phyloP scores from a whole-genome alignment of 1,140 invertebrate genomes.

The Acyrthosiphon pisum region DNA sequence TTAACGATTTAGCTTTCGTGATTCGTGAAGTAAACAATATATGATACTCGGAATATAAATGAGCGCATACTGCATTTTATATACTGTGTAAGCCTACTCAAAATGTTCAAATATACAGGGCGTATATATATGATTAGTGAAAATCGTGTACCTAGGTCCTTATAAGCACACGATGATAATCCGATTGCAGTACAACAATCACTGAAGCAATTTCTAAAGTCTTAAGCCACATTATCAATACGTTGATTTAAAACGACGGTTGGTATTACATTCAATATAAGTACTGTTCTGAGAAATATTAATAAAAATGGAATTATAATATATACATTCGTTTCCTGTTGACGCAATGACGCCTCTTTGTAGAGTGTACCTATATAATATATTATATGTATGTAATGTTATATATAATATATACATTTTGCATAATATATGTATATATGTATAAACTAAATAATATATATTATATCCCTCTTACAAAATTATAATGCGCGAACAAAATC shows the following conservation, averaged over 20 bases:
- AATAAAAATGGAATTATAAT: slow-evolving; percentile 44
- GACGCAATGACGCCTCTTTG: background rate
- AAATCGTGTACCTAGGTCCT: background rate
- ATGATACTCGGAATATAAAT: background rate
- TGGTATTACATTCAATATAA: background rate
- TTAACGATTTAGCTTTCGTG: slow-evolving; percentile 1
- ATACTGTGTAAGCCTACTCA: background rate
- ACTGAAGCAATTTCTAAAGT: slow-evolving; percentile 7
- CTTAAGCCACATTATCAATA: slow-evolving; percentile 31
- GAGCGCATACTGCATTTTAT: background rate
- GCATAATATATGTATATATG: background rate
- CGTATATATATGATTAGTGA: background rate
- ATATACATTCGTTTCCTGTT: background rate
- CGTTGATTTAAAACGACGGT: slow-evolving; percentile 15
- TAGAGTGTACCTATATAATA: background rate
- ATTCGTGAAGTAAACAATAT: slow-evolving; percentile 18
- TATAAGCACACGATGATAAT: background rate
- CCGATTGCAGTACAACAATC: slow-evolving; percentile 27
- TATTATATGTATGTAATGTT: background rate
- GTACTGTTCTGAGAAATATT: slow-evolving; percentile 4
- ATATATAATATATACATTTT: background rate
- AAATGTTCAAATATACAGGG: slow-evolving; percentile 21
- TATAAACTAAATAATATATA: background rate
- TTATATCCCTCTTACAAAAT: background rate
- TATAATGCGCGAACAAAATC: background rate